Evolutionary conservation across 2,797 vertebrate species (phyloP), one percentile per base, ranked within the genome.

Genomic region (Clamator glandarius): DNA sequence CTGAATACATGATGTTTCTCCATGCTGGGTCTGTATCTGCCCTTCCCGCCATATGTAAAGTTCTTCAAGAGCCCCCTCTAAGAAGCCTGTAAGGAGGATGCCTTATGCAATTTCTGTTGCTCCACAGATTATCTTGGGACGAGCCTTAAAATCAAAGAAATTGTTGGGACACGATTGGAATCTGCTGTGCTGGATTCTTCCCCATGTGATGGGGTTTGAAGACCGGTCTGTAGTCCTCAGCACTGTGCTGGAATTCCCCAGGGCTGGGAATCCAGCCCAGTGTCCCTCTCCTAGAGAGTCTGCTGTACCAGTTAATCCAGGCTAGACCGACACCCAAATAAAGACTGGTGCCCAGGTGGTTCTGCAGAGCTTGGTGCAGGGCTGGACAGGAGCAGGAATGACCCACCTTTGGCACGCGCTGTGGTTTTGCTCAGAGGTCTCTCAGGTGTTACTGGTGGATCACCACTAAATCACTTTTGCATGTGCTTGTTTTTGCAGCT

Each of bases 401-500:
- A 6, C 50, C 17, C 2, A 1, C 35, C 26, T 9, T 46, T 61
- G 46, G 41, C 24, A 52, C 9, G 17, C 2, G 62, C 18, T n/a
- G 4, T 78, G 59, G 24, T 39, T 0, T 2, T 59, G 76, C 52
- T 28, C 23, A 48, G 44, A 46, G 52, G 18, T 72, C 10, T 85
- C 26, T 6, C 59, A 39, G 52, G 14, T 20, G 8, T 36, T 54
- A 16, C 61, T 87, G 35, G 4, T 48, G 39, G 5, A 3, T 64
- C 14, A 18, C 29, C 2, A 5, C 44, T 74, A 23, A 86, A 11
- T 91, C 41, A 78, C 66, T 39, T 61, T 8, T 50, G 31, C 3
- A 36, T 2, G 0, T 91, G 26, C 36, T 97, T 16, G 42, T 83
- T 52, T 64, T 91, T 24, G n/a, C 95, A 99, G 99, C 94, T 99